A percentile compares a stretch with the other conserved stretches of the same genome.
Evolutionary conservation across 2,797 vertebrate species (phyloP).

Genomic region (Lithobates pipiens): DNA sequence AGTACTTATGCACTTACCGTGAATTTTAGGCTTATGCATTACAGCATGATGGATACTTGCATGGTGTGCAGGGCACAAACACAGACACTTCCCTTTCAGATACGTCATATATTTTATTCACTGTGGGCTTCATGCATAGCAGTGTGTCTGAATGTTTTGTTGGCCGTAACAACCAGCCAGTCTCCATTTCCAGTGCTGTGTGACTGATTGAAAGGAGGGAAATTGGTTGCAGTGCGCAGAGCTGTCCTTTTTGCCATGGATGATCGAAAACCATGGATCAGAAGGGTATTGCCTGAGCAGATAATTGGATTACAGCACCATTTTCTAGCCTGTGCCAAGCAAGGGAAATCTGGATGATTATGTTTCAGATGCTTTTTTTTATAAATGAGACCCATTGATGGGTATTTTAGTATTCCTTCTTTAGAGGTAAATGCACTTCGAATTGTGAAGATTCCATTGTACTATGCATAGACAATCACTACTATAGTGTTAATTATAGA

Average conservation of each 20-base stretch:
- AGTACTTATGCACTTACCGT: constrained; percentile 6
- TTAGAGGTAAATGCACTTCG: neutral
- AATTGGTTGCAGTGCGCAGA: too few relatives aligned
- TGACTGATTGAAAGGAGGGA: neutral
- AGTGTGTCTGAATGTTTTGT: neutral
- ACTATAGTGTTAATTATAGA: constrained; percentile 12
- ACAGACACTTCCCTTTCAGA: neutral
- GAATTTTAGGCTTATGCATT: constrained; percentile 30
- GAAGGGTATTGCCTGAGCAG: neutral
- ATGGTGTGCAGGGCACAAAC: neutral
- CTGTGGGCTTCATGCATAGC: neutral
- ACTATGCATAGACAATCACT: constrained; percentile 58
- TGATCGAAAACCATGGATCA: neutral
- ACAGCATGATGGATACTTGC: neutral
- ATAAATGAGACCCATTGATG: neutral
- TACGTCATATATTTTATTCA: neutral
- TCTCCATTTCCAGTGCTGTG: neutral
- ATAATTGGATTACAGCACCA: neutral
- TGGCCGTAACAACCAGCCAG: neutral
- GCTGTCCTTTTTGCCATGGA: neutral
- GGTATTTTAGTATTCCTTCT: neutral
- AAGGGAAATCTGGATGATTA: neutral
- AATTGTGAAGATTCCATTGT: neutral
- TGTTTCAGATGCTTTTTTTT: neutral
- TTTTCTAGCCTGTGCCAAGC: neutral